Evolutionary conservation across 2,888 invertebrate genomes (phyloP), one percentile per base, ranked within the genome.

Genomic region (Sinodicranocentrus sp.): DNA sequence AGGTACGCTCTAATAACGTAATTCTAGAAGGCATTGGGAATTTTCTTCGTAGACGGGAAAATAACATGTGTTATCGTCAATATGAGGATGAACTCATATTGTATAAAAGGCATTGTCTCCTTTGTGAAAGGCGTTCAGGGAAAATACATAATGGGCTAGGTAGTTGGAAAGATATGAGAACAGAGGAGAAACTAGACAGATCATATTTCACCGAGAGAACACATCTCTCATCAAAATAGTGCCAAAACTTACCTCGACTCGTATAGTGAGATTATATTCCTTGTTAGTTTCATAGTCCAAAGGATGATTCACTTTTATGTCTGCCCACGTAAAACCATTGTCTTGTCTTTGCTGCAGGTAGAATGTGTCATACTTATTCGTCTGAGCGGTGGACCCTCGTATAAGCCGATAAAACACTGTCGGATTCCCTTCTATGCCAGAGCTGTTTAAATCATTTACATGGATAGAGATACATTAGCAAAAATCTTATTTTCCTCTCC

Each of bases 331-430:
- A 90, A 95, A 95, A 86, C 96, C 96, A 90, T 96, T 96, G 90
- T 97, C 97, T 88, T 95, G 94, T 90, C 97, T 93, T 92, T 97
- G 97, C 94, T 97, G 97, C 89, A 97, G 93, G 91, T 98, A 98
- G 92, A 97, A 98, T 86, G 97, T 97, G 91, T 98, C 96, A 91
- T 95, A 95, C 92, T 97, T 98, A 92, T 98, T 98, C 89, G 97
- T 98, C 92, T 98, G 97, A 6, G 97, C 96, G 78, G 97, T 98
- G 43, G 97, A 97, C 87, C 97, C 97, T 87, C 97, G 97, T 95
- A 98, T 98, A 90, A 98, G 92, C 85, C 96, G 95, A 92, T 98
- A 98, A 93, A 96, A 98, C 89, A 98, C 97, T 89, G 97, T 97
- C 82, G 97, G 97, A 92, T 97, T 98, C 92, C 96, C 96, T 91